Percentiles rank a stretch among this genome's conserved stretches.
phyloP scores from a whole-genome alignment of 2,888 invertebrate species.

The Oligia latruncula region DNA sequence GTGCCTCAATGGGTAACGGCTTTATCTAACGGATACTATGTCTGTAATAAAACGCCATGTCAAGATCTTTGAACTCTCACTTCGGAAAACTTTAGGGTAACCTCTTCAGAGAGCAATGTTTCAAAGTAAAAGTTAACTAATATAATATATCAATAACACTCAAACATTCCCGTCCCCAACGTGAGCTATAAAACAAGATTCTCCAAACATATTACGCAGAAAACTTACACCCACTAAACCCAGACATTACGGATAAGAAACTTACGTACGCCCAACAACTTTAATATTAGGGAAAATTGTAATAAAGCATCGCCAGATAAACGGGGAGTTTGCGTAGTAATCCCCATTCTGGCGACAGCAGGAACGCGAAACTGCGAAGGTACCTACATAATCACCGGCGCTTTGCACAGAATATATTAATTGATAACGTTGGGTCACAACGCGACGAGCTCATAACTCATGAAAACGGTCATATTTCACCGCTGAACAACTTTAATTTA shows the following conservation, averaged over 20 bases:
- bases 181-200: slow-evolving; percentile 55
- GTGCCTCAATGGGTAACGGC: slow-evolving; percentile 66
- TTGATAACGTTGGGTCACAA: slow-evolving; percentile 80
- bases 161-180: slow-evolving; percentile 31
- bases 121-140: slow-evolving; percentile 47
- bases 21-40: slow-evolving; percentile 46
- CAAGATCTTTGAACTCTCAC: slow-evolving; percentile 45
- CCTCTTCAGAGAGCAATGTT: slow-evolving; percentile 40
- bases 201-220: slow-evolving; percentile 57
- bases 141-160: slow-evolving; percentile 56
- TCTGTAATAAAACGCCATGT: slow-evolving; percentile 45
- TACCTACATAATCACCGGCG: slow-evolving; percentile 64
- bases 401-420: slow-evolving; percentile 81
- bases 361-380: slow-evolving; percentile 63
- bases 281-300: slow-evolving; percentile 68
- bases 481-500: slow-evolving; percentile 76
- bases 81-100: slow-evolving; percentile 33
- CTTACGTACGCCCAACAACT: slow-evolving; percentile 57
- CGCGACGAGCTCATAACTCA: slow-evolving; percentile 81
- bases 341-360: slow-evolving; percentile 68
- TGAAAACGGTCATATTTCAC: slow-evolving; percentile 79
- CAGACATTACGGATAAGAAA: slow-evolving; percentile 64
- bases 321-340: slow-evolving; percentile 68
- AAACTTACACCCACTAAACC: slow-evolving; percentile 65
- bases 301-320: slow-evolving; percentile 70